Base-by-base conservation (phyloP, 2,888 invertebrate species). In the Stenichneumon culpator region DNA sequence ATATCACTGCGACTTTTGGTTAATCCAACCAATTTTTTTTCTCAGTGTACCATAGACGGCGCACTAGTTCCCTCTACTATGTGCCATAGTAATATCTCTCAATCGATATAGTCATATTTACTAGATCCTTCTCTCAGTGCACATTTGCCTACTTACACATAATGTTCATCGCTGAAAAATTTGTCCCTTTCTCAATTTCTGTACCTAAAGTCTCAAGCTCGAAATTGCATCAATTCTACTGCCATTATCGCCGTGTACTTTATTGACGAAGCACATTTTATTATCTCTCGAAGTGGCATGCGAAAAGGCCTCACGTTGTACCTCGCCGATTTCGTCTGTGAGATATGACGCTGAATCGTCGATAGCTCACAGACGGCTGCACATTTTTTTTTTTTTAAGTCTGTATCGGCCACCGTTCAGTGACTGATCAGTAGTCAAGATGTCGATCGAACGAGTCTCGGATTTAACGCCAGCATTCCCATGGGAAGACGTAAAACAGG, bases 401-500 rank as follows among this genome's bases (percentile, higher is more conserved):
- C 22, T 28, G 6, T 28, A 28, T 19, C 54, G 65, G 52, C 78
- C 47, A 75, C 65, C 50, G 79, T 60, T 79, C 70, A 65, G 14
- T 44, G 36, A 70, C 86, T 86, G 47, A 87, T 87, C 86, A 74
- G 87, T 87, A 87, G 87, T 86, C 87, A 74, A 69, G 54, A 67
- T 80, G 79, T 80, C 63, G 65, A 80, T 72, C 70, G 83, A 57
- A 63, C 69, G 79, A 70, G 67, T 70, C 79, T 63, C 69, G 82
- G 88, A 90, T 91, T 91, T 89, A 91, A 87, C 84, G 87, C 87
- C 82, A 75, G 86, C 86, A 69, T 87, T 74, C 89, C 88, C 91
- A 88, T 72, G 83, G 90, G 88, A 87, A 89, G 90, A 86, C 89
- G 88, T 91, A 89, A 90, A 90, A 89, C 89, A 90, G 88, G 86